phyloP scores from a whole-genome alignment of 2,113 vertebrate genomes.

The Scalopus aquaticus region DNA sequence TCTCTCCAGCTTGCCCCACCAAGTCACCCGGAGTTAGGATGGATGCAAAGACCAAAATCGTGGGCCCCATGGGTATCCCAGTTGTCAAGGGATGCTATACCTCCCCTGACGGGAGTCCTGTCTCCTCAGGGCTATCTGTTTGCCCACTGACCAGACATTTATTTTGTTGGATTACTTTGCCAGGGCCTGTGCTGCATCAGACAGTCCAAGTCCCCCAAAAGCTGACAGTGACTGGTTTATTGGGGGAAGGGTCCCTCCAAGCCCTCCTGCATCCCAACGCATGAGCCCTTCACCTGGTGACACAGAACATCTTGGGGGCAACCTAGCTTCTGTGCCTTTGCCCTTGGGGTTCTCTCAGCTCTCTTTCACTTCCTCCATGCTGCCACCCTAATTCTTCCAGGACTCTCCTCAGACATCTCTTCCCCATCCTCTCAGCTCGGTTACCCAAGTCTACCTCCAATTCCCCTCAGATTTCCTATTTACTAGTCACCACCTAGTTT shows the following conservation, averaged over 20 bases:
- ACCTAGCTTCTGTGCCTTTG: background rate
- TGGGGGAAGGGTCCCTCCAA: background rate
- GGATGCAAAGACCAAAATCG: too few species aligned
- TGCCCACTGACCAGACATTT: background rate
- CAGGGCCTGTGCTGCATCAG: background rate
- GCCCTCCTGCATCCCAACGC: background rate
- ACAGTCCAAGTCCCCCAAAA: background rate
- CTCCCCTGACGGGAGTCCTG: too few species aligned
- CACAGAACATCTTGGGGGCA: background rate
- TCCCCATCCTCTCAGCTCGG: too few species aligned
- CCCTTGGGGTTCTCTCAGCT: background rate
- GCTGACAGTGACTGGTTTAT: background rate
- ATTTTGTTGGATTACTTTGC: background rate
- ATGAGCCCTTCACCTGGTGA: background rate
- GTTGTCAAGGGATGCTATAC: too few species aligned
- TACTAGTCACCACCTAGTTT: too few species aligned
- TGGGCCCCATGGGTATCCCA: background rate
- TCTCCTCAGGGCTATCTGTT: background rate
- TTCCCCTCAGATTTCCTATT: too few species aligned
- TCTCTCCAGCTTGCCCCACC: background rate
- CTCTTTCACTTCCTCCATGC: too few species aligned
- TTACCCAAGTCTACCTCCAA: too few species aligned
- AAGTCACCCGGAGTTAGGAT: too few species aligned
- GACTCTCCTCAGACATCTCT: too few species aligned
- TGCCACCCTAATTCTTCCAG: too few species aligned